These are phyloP conservation scores for Aurelia aurita complex sp. Pacific DNA, from an alignment of 30 jellyfish, hydroid and myxozoan species.

Conservation along the genomic window DNA sequence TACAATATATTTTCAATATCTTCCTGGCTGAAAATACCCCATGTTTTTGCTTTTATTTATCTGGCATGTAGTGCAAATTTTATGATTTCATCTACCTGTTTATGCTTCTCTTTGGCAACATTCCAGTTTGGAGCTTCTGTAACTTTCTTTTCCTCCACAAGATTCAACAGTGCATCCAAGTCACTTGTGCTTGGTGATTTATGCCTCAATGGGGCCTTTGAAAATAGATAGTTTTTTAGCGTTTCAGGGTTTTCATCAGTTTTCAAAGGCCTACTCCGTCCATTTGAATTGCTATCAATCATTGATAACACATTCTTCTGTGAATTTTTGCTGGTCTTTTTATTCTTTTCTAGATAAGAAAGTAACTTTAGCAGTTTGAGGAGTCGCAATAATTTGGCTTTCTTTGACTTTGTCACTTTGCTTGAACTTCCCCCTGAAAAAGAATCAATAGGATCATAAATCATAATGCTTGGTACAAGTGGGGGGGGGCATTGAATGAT, in stretches of 20 bases:
- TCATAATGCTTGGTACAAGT: not conserved
- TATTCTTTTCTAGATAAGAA: conserved; percentile 21
- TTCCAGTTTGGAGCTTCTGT: conserved; percentile 5
- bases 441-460: not conserved
- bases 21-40: no score
- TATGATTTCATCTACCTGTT: no score
- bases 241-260: not conserved
- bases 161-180: conserved; percentile 24
- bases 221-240: not conserved
- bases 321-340: conserved; percentile 1
- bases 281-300: not conserved
- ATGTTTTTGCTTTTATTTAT: no score
- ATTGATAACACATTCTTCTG: not conserved
- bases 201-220: conserved; percentile 5
- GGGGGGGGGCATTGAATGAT: no score
- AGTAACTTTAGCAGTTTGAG: conserved; percentile 49
- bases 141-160: conserved; percentile 11
- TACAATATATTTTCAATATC: no score
- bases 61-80: no score
- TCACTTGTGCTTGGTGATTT: conserved; percentile 25
- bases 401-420: conserved; percentile 12
- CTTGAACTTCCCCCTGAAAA: conserved; percentile 7
- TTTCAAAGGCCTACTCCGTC: not conserved
- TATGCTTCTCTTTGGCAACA: no score
- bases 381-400: conserved; percentile 28